phyloP scores from a whole-genome alignment of 35 echinoderm and acorn worm species.

The Chiridota heheva region DNA sequence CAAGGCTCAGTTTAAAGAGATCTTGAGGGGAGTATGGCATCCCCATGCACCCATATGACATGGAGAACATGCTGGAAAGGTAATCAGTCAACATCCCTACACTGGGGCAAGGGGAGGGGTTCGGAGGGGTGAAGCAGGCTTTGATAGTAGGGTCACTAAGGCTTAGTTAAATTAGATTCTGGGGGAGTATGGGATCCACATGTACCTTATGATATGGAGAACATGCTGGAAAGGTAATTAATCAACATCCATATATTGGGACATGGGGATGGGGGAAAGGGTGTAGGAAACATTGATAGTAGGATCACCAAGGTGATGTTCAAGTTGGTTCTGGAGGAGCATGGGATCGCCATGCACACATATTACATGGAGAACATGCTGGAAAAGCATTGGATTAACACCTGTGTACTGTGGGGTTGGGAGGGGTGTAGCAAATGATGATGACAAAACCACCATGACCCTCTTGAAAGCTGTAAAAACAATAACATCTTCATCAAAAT shows the following conservation, averaged over 20 bases:
- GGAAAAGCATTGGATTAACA: too few relatives aligned
- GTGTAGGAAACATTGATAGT: slow-evolving; percentile 52
- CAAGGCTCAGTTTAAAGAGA: slow-evolving; percentile 49
- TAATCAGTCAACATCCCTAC: too few relatives aligned
- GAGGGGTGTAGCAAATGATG: slow-evolving; percentile 27
- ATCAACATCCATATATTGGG: too few relatives aligned
- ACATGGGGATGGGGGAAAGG: background rate
- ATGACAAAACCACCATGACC: slow-evolving; percentile 52
- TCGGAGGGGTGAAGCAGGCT: slow-evolving; percentile 18
- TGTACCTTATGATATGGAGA: slow-evolving; percentile 67
- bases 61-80: slow-evolving; percentile 86
- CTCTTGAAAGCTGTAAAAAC: slow-evolving; percentile 33
- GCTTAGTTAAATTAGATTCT: slow-evolving; percentile 63
- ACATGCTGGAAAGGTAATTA: slow-evolving; percentile 86
- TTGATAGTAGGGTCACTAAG: slow-evolving; percentile 55
- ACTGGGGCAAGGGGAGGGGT: background rate
- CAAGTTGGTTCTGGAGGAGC: slow-evolving; percentile 57
- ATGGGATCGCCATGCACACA: slow-evolving; percentile 58
- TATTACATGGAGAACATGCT: slow-evolving; percentile 70
- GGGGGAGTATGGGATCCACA: slow-evolving; percentile 60
- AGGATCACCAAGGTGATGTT: slow-evolving; percentile 58
- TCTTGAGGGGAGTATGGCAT: slow-evolving; percentile 72
- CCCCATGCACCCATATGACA: slow-evolving; percentile 54
- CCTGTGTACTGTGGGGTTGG: background rate
- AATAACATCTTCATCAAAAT: background rate